phyloP scores from a whole-genome alignment of 2,888 invertebrate species.

The Andrena dorsata region DNA sequence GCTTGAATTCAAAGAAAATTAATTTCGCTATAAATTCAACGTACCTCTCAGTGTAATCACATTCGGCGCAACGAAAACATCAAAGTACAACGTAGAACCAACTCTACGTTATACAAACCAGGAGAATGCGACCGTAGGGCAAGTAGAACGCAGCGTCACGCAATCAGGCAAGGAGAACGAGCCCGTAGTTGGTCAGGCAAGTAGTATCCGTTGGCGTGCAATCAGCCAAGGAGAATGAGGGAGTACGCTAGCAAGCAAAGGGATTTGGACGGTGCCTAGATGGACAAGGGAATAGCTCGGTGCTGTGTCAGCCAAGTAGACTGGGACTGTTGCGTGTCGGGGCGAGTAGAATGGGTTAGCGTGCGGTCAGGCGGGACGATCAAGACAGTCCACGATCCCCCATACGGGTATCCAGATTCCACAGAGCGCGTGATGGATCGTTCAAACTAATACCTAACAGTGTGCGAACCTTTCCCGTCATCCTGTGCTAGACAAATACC shows the following conservation, averaged over 20 bases:
- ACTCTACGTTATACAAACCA: too few species aligned
- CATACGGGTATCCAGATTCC: background rate
- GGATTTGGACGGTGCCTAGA: conserved; percentile 3
- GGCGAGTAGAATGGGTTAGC: background rate
- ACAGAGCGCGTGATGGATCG: background rate
- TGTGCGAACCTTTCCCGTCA: background rate
- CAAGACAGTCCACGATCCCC: background rate
- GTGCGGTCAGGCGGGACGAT: background rate
- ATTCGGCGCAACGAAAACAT: too few species aligned
- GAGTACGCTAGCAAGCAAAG: conserved; percentile 1
- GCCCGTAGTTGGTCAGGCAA: conserved; percentile 10
- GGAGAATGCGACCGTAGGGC: too few species aligned
- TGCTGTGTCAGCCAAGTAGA: conserved; percentile 3
- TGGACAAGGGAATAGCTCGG: conserved; percentile 3
- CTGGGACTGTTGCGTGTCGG: background rate
- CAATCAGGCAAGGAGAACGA: background rate
- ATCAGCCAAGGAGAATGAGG: background rate
- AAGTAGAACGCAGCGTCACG: too few species aligned
- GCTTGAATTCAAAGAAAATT: too few species aligned
- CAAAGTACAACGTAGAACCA: too few species aligned
- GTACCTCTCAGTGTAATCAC: too few species aligned
- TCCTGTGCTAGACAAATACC: background rate
- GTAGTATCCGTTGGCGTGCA: background rate
- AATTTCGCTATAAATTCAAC: too few species aligned
- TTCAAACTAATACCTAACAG: background rate